phyloP scores from a whole-genome alignment of 1,140 invertebrate species.

The Augochlora pura region DNA sequence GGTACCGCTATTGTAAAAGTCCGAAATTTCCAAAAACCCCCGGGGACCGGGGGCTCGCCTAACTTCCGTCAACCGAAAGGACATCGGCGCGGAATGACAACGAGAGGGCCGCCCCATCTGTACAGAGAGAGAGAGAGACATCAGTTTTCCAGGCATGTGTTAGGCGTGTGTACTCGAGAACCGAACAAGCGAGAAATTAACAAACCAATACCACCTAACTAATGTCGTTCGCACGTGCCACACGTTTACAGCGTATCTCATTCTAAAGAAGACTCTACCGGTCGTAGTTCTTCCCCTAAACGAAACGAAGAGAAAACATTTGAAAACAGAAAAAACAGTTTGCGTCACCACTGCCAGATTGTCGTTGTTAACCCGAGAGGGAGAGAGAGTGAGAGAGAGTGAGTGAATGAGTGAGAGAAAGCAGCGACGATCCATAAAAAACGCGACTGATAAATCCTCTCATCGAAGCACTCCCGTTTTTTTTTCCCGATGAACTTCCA shows the following conservation, averaged over 20 bases:
- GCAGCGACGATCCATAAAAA: background rate
- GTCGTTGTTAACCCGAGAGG: slow-evolving; percentile 15
- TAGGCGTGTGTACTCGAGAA: background rate
- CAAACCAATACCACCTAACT: background rate
- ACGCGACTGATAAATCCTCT: no score
- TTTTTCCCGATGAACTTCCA: background rate
- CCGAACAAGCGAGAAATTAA: no score
- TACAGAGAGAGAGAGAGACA: no score
- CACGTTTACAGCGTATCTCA: slow-evolving; percentile 43
- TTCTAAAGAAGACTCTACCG: slow-evolving; percentile 38
- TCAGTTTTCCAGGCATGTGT: background rate
- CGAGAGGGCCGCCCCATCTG: background rate
- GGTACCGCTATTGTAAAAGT: no score
- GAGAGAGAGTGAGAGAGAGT: background rate
- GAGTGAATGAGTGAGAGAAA: background rate
- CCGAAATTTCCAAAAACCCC: no score
- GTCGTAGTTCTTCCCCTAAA: slow-evolving; percentile 45
- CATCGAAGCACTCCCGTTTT: background rate
- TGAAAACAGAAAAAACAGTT: slow-evolving; percentile 17
- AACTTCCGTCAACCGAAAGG: background rate
- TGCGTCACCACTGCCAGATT: slow-evolving; percentile 53
- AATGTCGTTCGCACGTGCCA: slow-evolving; percentile 39
- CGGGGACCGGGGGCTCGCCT: no score
- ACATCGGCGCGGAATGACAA: background rate
- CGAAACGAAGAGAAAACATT: background rate